phyloP scores from a whole-genome alignment of 2,113 vertebrate genomes.

The Syngnathus typhle region DNA sequence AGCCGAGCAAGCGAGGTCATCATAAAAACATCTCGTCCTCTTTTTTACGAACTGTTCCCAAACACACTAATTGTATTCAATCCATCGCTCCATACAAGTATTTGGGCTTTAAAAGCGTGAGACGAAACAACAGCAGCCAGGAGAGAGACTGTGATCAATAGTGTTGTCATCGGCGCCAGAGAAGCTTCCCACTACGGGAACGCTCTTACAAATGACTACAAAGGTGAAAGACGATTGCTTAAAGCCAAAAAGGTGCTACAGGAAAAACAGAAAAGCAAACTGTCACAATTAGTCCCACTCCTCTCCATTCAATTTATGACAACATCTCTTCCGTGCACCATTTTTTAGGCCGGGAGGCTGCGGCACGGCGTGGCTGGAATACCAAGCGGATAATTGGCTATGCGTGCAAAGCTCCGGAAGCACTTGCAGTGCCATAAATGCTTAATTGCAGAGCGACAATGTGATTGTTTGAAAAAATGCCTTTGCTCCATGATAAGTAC shows the following conservation, averaged over 20 bases:
- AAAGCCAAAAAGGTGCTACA: too few species aligned
- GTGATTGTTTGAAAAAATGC: neutral
- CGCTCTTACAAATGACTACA: neutral
- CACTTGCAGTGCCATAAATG: neutral
- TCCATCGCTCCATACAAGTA: neutral
- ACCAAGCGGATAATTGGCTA: conserved; percentile 4
- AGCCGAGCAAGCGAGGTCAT: neutral
- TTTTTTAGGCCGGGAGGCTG: conserved; percentile 5
- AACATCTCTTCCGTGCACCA: neutral
- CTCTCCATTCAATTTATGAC: neutral
- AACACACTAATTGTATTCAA: neutral
- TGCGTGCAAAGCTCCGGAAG: neutral
- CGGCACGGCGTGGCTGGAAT: neutral
- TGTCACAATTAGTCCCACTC: neutral
- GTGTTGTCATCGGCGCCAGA: neutral
- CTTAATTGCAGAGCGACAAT: conserved; percentile 32
- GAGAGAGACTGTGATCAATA: neutral
- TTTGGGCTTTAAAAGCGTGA: neutral
- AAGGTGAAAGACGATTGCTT: neutral
- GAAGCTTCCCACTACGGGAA: neutral
- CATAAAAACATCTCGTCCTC: neutral
- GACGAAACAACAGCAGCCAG: neutral
- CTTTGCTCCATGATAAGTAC: neutral
- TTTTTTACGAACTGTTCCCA: neutral
- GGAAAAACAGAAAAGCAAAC: neutral